phyloP scores from a whole-genome alignment of 2,888 invertebrate genomes.

The Drosophila robusta region DNA sequence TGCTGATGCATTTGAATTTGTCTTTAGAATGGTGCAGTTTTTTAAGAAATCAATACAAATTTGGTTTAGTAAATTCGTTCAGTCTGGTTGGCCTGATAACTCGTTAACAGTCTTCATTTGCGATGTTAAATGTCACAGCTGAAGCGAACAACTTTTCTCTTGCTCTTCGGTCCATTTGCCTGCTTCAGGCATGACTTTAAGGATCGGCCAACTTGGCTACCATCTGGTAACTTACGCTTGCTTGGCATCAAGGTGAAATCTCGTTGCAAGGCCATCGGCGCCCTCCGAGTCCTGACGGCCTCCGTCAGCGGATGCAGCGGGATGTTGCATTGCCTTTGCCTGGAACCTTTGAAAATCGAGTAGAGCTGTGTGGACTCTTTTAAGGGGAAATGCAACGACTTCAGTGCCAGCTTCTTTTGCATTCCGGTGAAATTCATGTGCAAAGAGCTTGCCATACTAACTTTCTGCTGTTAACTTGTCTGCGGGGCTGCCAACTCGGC shows the following conservation, averaged over 20 bases:
- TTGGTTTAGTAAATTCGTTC: neutral
- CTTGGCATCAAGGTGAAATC: neutral
- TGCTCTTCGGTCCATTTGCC: slow-evolving; percentile 1
- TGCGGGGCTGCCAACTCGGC: slow-evolving; percentile 6
- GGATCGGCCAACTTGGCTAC: neutral
- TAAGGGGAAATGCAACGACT: neutral
- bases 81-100: neutral
- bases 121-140: neutral
- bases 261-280: neutral
- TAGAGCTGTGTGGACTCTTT: slow-evolving; percentile 6
- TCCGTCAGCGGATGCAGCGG: neutral
- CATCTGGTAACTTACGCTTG: neutral
- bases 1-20: neutral
- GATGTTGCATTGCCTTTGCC: neutral
- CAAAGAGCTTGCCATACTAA: slow-evolving; percentile 6
- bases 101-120: neutral
- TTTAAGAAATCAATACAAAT: slow-evolving; percentile 2
- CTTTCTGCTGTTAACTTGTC: neutral
- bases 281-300: too few species aligned
- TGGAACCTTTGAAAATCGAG: neutral
- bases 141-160: slow-evolving; percentile 16
- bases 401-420: slow-evolving; percentile 4
- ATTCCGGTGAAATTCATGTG: neutral
- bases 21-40: neutral
- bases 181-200: slow-evolving; percentile 18